Evolutionary conservation across 2,888 invertebrate species (phyloP).

Genomic region (Cenopis cana): DNA sequence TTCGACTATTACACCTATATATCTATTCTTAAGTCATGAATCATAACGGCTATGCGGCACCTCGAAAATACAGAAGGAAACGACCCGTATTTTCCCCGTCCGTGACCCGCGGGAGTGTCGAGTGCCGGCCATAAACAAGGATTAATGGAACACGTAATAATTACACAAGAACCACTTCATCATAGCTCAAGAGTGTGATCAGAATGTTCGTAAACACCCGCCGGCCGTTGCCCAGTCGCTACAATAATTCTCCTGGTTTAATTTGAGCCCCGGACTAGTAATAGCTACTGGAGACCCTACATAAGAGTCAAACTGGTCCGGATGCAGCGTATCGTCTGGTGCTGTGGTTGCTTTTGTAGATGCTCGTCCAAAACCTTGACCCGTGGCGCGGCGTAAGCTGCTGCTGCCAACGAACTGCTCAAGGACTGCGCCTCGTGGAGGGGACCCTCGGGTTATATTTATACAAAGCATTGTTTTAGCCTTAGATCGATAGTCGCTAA

Average conservation of each 20-base stretch:
- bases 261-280: neutral
- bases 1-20: neutral
- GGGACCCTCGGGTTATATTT: neutral
- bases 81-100: constrained; percentile 6
- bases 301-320: neutral
- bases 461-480: neutral
- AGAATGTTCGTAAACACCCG: constrained; percentile 12
- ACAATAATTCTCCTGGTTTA: neutral
- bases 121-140: constrained; percentile 6
- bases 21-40: neutral
- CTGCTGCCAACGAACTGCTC: constrained; percentile 27
- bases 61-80: constrained; percentile 18
- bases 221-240: neutral
- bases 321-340: neutral
- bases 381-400: constrained; percentile 3
- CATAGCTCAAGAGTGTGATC: constrained; percentile 35
- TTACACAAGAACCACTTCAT: constrained; percentile 30
- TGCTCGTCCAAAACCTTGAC: constrained; percentile 7
- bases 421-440: constrained; percentile 11
- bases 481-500: neutral
- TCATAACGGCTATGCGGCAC: constrained; percentile 16
- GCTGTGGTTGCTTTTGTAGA: neutral
- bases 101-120: constrained; percentile 20
- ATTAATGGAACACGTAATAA: constrained; percentile 33
- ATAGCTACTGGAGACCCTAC: neutral